phyloP scores from a whole-genome alignment of 1,140 invertebrate genomes.

The Drosophila tani region DNA sequence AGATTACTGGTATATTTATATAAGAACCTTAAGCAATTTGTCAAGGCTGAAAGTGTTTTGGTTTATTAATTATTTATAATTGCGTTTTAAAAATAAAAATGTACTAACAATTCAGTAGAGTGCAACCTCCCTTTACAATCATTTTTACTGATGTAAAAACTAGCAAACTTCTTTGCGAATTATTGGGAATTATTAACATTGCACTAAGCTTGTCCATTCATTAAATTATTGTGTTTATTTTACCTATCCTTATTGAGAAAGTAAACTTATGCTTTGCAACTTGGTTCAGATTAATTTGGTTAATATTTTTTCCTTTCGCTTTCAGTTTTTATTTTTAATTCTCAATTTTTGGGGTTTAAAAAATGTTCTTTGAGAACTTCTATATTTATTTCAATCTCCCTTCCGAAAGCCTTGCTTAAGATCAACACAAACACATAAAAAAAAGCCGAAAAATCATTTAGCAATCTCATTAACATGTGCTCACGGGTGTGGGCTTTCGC shows the following conservation, averaged over 20 bases:
- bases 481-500: not conserved
- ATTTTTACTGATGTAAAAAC: not conserved
- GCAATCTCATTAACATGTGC: slow-evolving; percentile 23
- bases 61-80: not conserved
- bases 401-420: not conserved
- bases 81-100: not conserved
- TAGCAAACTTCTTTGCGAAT: not conserved
- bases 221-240: not conserved
- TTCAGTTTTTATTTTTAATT: too few relatives aligned
- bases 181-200: not conserved
- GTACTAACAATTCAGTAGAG: rapidly evolving
- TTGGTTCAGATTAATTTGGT: not conserved
- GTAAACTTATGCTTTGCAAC: too few relatives aligned
- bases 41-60: slow-evolving; percentile 7
- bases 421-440: not conserved
- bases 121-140: not conserved
- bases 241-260: not conserved
- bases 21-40: slow-evolving; percentile 2
- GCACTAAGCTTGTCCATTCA: not conserved
- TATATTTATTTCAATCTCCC: too few relatives aligned
- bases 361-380: too few relatives aligned
- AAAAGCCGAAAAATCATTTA: slow-evolving; percentile 5
- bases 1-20: slow-evolving; percentile 15
- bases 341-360: too few relatives aligned
- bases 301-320: too few relatives aligned